phyloP scores from a whole-genome alignment of 2,113 vertebrate species.

The Brachypodius melanocephalos region DNA sequence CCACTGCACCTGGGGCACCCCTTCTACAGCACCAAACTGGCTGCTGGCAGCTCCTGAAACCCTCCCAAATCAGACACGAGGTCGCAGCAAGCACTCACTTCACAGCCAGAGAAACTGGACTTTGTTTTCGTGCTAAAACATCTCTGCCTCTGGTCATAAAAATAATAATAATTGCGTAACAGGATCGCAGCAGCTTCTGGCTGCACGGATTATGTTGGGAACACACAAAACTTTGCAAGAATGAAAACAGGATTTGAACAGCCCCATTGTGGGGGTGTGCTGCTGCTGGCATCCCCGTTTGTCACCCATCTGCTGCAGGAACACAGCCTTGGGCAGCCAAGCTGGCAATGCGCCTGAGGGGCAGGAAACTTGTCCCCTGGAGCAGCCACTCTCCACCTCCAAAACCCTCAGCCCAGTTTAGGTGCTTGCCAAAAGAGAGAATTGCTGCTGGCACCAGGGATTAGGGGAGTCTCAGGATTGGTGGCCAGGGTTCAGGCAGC shows the following conservation, averaged over 20 bases:
- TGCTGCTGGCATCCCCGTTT: neutral
- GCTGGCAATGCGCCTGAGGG: neutral
- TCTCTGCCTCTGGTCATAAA: constrained; percentile 14
- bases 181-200: neutral
- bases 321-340: neutral
- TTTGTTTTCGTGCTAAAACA: constrained; percentile 5
- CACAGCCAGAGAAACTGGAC: neutral
- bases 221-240: neutral
- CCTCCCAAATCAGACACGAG: neutral
- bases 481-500: neutral
- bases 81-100: neutral
- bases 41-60: neutral
- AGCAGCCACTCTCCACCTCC: neutral
- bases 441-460: neutral
- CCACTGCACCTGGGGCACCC: fast-evolving
- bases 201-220: neutral
- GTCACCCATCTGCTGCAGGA: neutral
- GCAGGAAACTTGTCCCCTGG: neutral
- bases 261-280: neutral
- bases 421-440: neutral
- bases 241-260: neutral
- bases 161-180: constrained; percentile 27
- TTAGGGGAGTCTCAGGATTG: neutral
- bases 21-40: fast-evolving
- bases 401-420: neutral